These are phyloP conservation scores for Hafferia zeledoni DNA, from an alignment of 2,797 vertebrate genomes.

Conservation along the genomic window DNA sequence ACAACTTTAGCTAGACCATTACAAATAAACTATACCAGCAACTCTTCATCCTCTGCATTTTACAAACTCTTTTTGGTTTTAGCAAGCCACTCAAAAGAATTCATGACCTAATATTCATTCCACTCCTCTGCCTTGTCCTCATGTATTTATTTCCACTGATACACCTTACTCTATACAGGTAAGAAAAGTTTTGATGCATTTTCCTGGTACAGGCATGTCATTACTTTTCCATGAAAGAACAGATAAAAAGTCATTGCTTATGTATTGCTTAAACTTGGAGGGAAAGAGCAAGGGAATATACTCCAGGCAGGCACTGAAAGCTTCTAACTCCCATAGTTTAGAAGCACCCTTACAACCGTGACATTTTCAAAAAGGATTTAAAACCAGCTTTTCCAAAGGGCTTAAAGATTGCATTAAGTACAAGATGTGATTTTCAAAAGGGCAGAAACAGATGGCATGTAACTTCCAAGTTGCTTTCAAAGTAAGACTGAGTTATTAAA, in stretches of 20 bases:
- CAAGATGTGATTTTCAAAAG: constrained; percentile 21
- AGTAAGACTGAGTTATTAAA: constrained; percentile 8
- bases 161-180: not conserved
- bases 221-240: not conserved
- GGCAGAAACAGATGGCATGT: not conserved
- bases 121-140: not conserved
- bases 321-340: not conserved
- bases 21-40: not conserved
- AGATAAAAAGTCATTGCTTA: not conserved
- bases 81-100: not conserved
- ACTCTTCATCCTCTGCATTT: not conserved
- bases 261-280: not conserved
- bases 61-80: not conserved
- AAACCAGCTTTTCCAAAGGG: constrained; percentile 1
- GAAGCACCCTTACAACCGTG: not conserved
- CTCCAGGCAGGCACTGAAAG: not conserved
- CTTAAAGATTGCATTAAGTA: constrained; percentile 3
- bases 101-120: not conserved
- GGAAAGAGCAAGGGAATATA: not conserved
- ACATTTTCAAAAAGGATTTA: constrained; percentile 25
- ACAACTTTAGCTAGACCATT: not conserved
- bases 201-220: not conserved
- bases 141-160: not conserved
- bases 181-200: not conserved
- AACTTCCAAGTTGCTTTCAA: constrained; percentile 25